phyloP scores from a whole-genome alignment of 2,888 invertebrate genomes.

The Siphlonurus alternatus region DNA sequence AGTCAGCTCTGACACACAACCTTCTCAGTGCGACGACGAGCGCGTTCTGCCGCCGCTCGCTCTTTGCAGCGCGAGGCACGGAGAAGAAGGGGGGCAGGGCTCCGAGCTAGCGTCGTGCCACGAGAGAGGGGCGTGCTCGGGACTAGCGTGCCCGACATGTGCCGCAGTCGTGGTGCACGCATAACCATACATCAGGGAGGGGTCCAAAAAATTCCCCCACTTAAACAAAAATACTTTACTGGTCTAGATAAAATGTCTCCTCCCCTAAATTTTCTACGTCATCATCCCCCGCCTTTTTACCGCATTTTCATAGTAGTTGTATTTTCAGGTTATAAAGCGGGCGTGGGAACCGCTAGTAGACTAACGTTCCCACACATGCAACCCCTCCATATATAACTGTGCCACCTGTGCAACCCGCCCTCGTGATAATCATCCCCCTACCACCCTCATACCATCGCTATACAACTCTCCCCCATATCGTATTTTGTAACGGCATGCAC shows the following conservation, averaged over 20 bases:
- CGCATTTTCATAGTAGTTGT: no score
- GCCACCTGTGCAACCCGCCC: neutral
- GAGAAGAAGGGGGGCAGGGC: neutral
- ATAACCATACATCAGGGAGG: neutral
- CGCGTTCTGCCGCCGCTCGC: neutral
- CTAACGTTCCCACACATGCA: neutral
- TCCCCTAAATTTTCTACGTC: neutral
- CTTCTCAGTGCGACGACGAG: neutral
- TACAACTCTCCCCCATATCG: neutral
- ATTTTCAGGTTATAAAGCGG: neutral
- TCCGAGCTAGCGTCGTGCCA: neutral
- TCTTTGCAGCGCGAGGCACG: neutral
- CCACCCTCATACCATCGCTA: neutral
- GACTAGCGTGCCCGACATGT: constrained; percentile 3
- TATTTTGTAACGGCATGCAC: neutral
- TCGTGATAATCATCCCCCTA: neutral
- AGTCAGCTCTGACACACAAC: neutral
- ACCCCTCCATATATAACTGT: neutral
- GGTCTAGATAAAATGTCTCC: neutral
- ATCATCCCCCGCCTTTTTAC: neutral
- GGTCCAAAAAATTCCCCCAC: neutral
- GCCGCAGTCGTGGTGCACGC: neutral
- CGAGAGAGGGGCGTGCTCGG: constrained; percentile 3
- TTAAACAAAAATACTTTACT: neutral
- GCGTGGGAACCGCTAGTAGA: neutral